These are phyloP conservation scores for Tachuris rubrigastra DNA, from an alignment of 2,113 vertebrate genomes.

Conservation along the genomic window DNA sequence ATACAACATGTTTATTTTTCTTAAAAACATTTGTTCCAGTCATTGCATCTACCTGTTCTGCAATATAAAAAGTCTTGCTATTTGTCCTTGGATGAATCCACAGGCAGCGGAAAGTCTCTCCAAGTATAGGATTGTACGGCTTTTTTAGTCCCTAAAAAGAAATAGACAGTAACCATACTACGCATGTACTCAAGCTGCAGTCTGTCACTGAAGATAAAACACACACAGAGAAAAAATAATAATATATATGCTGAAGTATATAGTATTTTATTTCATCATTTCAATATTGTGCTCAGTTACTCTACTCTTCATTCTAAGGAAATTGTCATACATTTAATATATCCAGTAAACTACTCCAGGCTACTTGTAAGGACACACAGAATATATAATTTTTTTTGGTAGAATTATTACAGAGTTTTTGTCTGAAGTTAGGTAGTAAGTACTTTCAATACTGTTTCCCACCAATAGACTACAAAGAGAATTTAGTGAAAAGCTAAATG, in stretches of 20 bases:
- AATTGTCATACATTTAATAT: background rate
- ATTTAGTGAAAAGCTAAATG: background rate
- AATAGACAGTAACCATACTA: background rate
- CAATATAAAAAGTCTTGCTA: constrained; percentile 98
- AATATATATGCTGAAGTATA: background rate
- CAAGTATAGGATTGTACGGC: constrained; percentile 98
- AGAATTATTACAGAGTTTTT: background rate
- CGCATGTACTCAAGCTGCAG: background rate
- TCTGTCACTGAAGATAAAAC: background rate
- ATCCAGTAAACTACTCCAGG: background rate
- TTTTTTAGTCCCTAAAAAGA: constrained; percentile 91
- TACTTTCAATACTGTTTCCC: background rate
- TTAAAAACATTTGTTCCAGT: background rate
- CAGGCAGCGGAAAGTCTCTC: constrained; percentile 94
- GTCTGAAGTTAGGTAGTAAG: background rate
- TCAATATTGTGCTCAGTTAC: background rate
- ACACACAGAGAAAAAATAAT: background rate
- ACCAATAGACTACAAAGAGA: background rate
- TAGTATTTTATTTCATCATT: background rate
- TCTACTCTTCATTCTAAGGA: background rate
- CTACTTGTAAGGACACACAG: background rate
- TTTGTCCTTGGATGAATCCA: constrained; percentile 95
- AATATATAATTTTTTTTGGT: background rate
- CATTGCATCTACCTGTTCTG: constrained; percentile 86
- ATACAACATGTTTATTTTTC: background rate